Evolutionary conservation across 2,797 vertebrate species (phyloP).

Genomic region (Cossypha polioptera): DNA sequence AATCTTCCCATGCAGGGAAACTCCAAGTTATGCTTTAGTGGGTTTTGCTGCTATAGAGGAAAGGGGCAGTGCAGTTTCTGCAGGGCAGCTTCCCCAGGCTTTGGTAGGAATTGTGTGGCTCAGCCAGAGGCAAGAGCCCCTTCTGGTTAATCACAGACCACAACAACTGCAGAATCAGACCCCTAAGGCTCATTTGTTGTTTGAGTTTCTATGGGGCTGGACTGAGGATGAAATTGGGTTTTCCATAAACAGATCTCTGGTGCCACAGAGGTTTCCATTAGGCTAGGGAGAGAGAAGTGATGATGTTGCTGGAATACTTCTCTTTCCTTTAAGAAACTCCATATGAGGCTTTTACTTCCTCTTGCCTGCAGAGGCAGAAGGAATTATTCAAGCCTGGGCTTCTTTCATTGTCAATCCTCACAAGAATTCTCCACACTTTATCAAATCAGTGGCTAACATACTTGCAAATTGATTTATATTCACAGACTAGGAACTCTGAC

Average conservation of each 20-base stretch:
- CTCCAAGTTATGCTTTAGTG: background rate
- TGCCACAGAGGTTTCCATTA: background rate
- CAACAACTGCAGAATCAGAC: background rate
- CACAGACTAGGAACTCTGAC: background rate
- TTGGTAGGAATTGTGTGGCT: background rate
- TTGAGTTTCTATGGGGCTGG: background rate
- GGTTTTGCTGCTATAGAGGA: background rate
- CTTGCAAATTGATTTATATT: background rate
- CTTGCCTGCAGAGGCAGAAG: background rate
- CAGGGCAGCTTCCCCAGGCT: background rate
- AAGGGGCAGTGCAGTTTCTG: background rate
- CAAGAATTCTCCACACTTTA: background rate
- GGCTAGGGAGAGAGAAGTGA: background rate
- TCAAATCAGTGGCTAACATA: background rate
- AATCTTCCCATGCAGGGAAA: background rate
- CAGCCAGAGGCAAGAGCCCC: background rate
- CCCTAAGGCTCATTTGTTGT: background rate
- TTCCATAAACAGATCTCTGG: background rate
- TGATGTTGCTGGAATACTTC: background rate
- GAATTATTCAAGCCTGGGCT: background rate
- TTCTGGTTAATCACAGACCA: background rate
- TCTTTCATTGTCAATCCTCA: background rate
- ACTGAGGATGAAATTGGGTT: background rate
- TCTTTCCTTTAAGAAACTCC: background rate
- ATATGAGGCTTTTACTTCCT: background rate